A percentile compares a stretch with the other conserved stretches of the same genome.
These are phyloP conservation scores for Rhopalosiphum nymphaeae DNA, from an alignment of 2,888 invertebrate species.

Conservation along the genomic window DNA sequence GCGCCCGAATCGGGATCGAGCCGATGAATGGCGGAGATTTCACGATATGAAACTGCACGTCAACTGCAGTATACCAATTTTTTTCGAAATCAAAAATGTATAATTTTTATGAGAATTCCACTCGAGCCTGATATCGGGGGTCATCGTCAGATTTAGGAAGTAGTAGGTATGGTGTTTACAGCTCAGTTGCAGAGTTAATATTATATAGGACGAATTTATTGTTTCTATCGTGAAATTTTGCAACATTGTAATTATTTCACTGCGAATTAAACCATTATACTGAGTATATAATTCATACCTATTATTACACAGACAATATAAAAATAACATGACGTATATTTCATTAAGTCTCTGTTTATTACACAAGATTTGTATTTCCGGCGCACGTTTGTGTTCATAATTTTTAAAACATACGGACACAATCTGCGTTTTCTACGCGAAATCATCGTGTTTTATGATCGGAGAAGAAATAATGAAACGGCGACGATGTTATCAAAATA, in stretches of 20 bases:
- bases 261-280: background rate
- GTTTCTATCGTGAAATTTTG: background rate
- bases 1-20: background rate
- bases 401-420: background rate
- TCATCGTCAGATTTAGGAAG: background rate
- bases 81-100: background rate
- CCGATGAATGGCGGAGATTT: slow-evolving; percentile 12
- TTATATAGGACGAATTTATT: background rate
- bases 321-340: background rate
- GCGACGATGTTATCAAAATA: background rate
- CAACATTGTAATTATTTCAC: background rate
- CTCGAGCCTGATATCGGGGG: background rate
- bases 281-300: background rate
- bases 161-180: background rate
- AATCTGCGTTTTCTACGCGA: background rate
- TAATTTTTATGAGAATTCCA: background rate
- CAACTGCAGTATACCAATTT: background rate
- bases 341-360: background rate
- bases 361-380: background rate
- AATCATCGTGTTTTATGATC: slow-evolving; percentile 32
- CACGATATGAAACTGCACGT: slow-evolving; percentile 32
- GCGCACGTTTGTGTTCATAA: background rate
- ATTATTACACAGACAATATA: background rate
- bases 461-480: background rate
- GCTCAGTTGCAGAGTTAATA: background rate